A percentile compares a stretch with the other conserved stretches of the same genome.
Evolutionary conservation across 2,888 invertebrate species (phyloP).

Genomic region (Sarcophaga subvicina): DNA sequence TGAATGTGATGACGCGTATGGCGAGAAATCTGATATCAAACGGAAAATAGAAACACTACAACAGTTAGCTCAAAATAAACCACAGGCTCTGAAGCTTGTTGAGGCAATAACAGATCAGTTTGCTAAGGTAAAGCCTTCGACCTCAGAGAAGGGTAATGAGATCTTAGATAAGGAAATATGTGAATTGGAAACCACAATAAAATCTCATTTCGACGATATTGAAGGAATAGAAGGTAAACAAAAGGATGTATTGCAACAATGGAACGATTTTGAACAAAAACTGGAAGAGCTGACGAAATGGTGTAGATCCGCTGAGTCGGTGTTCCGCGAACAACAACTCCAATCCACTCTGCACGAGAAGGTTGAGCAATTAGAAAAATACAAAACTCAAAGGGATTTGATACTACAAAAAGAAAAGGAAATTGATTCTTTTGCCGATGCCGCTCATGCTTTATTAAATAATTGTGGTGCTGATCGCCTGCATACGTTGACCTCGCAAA

Average conservation of each 20-base stretch:
- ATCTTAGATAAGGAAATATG: constrained; percentile 88
- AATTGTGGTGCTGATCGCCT: constrained; percentile 92
- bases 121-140: constrained; percentile 87
- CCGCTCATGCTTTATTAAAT: constrained; percentile 92
- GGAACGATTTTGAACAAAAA: constrained; percentile 93
- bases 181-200: constrained; percentile 86
- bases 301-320: constrained; percentile 92
- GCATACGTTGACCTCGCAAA: constrained; percentile 93
- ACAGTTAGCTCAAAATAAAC: constrained; percentile 86
- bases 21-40: constrained; percentile 91
- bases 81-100: constrained; percentile 86
- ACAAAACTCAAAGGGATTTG: constrained; percentile 88
- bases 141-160: constrained; percentile 90
- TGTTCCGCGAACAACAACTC: constrained; percentile 92
- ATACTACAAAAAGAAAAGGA: constrained; percentile 91
- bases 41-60: constrained; percentile 87
- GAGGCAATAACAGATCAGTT: constrained; percentile 87
- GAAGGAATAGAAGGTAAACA: constrained; percentile 88
- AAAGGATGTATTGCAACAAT: constrained; percentile 88
- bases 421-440: constrained; percentile 94
- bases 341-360: constrained; percentile 92
- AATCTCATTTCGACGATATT: constrained; percentile 86
- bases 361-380: constrained; percentile 87
- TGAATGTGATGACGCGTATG: constrained; percentile 91
- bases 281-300: constrained; percentile 92